Evolutionary conservation across 2,113 vertebrate species (phyloP).

Genomic region (Grammomys dolichurus): DNA sequence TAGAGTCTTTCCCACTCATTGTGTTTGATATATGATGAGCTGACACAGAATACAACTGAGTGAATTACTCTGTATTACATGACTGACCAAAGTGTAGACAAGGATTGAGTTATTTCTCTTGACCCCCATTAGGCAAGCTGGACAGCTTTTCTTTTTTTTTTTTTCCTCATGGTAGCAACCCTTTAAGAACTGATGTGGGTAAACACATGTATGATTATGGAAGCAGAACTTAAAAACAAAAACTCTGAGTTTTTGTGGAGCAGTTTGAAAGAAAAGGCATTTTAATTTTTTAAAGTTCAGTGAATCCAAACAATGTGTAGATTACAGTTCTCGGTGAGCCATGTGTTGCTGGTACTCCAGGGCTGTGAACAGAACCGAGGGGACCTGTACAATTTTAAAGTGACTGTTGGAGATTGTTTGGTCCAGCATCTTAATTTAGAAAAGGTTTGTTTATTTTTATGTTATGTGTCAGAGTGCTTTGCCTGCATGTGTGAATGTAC

Average conservation of each 20-base stretch:
- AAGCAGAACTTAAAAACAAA: constrained; percentile 5
- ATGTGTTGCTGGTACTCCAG: background rate
- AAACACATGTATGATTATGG: background rate
- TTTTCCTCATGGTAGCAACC: background rate
- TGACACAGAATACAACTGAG: background rate
- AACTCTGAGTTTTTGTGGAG: background rate
- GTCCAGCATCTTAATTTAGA: background rate
- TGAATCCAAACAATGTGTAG: background rate
- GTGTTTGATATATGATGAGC: background rate
- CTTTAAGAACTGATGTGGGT: background rate
- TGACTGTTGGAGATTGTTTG: background rate
- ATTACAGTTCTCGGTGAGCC: background rate
- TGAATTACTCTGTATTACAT: background rate
- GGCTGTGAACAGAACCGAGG: background rate
- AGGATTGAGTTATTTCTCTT: background rate
- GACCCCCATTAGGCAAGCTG: background rate
- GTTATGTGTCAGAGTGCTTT: background rate
- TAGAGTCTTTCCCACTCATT: background rate
- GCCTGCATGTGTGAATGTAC: background rate
- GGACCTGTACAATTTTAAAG: background rate
- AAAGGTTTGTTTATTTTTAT: background rate
- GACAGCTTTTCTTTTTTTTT: background rate
- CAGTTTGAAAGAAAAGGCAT: background rate
- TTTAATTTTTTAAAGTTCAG: constrained; percentile 18
- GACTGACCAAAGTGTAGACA: background rate